phyloP scores from a whole-genome alignment of 2,797 vertebrate genomes.

The Epinephelus coioides region DNA sequence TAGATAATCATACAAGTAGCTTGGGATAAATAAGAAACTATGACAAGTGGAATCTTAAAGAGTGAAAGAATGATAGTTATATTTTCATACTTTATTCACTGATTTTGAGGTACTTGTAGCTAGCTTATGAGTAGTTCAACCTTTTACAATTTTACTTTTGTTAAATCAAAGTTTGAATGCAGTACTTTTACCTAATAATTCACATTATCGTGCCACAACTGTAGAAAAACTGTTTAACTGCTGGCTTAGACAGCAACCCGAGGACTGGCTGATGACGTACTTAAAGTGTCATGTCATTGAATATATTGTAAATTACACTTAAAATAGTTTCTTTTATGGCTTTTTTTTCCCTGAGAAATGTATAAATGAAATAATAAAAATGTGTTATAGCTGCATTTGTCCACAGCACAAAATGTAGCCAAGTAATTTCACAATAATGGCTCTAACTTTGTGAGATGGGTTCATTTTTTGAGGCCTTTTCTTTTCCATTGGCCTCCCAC shows the following conservation, averaged over 20 bases:
- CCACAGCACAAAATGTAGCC: no score
- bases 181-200: no score
- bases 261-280: background rate
- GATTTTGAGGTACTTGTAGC: no score
- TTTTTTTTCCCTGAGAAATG: background rate
- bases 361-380: constrained; percentile 1
- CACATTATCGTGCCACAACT: no score
- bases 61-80: background rate
- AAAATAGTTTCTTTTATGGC: background rate
- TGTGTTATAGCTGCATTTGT: background rate
- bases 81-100: background rate
- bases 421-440: no score
- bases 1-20: constrained; percentile 2
- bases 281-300: constrained; percentile 1
- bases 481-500: no score
- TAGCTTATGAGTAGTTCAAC: no score
- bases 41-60: background rate
- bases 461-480: no score
- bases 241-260: background rate
- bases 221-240: no score
- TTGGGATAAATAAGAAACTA: background rate
- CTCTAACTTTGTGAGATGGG: no score
- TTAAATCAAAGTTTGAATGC: no score
- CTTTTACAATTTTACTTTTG: no score
- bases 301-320: background rate